Percentiles rank a stretch among this genome's conserved stretches.
Evolutionary conservation across 2,888 invertebrate species (phyloP).

Genomic region (Caradrina kadenii): DNA sequence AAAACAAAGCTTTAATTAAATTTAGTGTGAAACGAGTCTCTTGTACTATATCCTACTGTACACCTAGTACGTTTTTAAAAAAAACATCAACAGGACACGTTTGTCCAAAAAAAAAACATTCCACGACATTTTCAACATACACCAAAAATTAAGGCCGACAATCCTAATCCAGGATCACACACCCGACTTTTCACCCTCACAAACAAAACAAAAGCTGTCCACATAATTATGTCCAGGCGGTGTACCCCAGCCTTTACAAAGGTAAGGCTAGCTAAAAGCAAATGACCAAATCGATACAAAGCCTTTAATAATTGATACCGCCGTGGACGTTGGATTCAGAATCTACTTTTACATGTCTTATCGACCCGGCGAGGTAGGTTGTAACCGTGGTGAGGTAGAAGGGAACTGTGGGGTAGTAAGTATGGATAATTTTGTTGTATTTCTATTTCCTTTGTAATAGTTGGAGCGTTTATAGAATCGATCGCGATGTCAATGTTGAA

Average conservation of each 20-base stretch:
- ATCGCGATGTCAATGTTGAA: neutral
- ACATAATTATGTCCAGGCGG: constrained; percentile 44
- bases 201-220: constrained; percentile 37
- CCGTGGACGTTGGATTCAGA: constrained; percentile 45
- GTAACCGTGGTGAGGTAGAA: constrained; percentile 31
- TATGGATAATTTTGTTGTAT: constrained; percentile 25
- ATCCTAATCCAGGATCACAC: constrained; percentile 5
- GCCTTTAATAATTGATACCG: constrained; percentile 71
- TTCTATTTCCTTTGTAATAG: constrained; percentile 7
- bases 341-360: constrained; percentile 63
- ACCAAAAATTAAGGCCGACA: constrained; percentile 10
- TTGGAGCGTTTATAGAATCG: neutral
- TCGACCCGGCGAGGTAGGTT: constrained; percentile 55
- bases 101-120: neutral
- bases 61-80: no score
- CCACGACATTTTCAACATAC: neutral
- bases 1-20: no score
- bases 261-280: constrained; percentile 80
- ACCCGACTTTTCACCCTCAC: constrained; percentile 13
- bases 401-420: constrained; percentile 26
- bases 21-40: no score
- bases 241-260: constrained; percentile 67
- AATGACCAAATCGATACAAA: constrained; percentile 85
- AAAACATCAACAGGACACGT: neutral
- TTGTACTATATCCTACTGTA: no score